Base-by-base conservation (phyloP, 2,888 invertebrate species). In the Caenorhabditis uteleia region DNA sequence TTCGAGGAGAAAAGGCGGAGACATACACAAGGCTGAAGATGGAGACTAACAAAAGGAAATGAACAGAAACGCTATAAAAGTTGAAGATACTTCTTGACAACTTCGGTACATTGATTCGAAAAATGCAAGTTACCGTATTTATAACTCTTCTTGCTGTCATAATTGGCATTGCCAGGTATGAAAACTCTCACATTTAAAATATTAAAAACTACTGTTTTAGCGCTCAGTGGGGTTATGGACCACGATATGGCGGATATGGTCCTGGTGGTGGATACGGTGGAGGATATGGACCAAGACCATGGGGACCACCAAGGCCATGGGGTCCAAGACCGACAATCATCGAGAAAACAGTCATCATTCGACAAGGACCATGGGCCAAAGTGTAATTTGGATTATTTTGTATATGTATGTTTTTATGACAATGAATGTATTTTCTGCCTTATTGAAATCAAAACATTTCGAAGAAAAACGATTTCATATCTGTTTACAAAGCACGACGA, bases 311-410 rank as follows among this genome's bases (percentile, higher is more conserved):
- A 43, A 27, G 62, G 23, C 56, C 56, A 48, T 62, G 45, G 45
- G 61, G 62, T 39, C 51, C 50, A 47, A 29, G 60, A 54, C 64
- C 68, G 38, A 56, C 59, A 23, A 42, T 64, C 20, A 64, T 68
- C 27, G 60, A 68, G 47, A 68, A 68, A 44, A 68, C 68, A 7
- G 64, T 64, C 36, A 60, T 68, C 38, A 53, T 68, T 38, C 26
- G 53, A 12, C 51, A 29, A 40, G 57, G 64, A 40, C 58, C 58
- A 51, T 58, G 61, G 61, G 53, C 48, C 27, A 36, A 36, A 18
- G 18, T 36, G 36, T 7, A 36, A 36, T 18, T 20, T 7, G 20
- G 18, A 14, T 33, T 4, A 33, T 36, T 36, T 16, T 36, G 16
- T 16, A 20, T 36, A n/a, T 14, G 36, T 36, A n/a, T 36, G 16